Conservation (phyloP, 2,113 vertebrate species). For the Alethe diademata region DNA sequence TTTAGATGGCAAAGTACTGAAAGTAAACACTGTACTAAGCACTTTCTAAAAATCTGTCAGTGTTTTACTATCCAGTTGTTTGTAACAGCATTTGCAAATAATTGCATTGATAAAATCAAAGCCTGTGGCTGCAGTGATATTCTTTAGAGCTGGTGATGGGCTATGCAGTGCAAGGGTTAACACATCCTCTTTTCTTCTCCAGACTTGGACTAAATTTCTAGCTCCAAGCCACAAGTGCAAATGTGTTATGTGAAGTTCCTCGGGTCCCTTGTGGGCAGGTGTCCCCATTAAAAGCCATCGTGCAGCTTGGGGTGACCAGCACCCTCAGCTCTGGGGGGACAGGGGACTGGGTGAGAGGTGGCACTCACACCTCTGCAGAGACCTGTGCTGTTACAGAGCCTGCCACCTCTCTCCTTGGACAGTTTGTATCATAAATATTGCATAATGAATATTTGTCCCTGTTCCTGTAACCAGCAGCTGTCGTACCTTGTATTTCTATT, state of each 20-base stretch:
- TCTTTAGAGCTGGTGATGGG: background rate
- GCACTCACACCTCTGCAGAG: background rate
- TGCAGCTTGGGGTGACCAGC: background rate
- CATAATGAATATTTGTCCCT: background rate
- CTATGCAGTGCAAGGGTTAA: background rate
- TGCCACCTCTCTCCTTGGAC: background rate
- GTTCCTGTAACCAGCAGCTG: constrained; percentile 1
- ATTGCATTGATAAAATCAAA: background rate
- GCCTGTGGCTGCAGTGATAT: background rate
- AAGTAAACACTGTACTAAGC: background rate
- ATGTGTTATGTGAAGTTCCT: background rate
- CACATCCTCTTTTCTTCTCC: background rate
- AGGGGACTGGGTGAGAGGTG: background rate
- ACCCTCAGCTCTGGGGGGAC: background rate
- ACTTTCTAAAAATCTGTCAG: background rate
- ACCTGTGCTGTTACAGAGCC: background rate
- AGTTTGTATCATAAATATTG: background rate
- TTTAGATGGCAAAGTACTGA: background rate
- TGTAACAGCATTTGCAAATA: background rate
- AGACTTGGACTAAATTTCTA: background rate
- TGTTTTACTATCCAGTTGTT: background rate
- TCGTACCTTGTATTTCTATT: background rate
- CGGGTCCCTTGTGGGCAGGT: background rate
- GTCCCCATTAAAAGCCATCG: background rate
- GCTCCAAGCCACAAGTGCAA: background rate